Percentiles rank a stretch among this genome's conserved stretches.
Conservation (phyloP, 2,888 invertebrate species). For the Drosophila subquinaria region DNA sequence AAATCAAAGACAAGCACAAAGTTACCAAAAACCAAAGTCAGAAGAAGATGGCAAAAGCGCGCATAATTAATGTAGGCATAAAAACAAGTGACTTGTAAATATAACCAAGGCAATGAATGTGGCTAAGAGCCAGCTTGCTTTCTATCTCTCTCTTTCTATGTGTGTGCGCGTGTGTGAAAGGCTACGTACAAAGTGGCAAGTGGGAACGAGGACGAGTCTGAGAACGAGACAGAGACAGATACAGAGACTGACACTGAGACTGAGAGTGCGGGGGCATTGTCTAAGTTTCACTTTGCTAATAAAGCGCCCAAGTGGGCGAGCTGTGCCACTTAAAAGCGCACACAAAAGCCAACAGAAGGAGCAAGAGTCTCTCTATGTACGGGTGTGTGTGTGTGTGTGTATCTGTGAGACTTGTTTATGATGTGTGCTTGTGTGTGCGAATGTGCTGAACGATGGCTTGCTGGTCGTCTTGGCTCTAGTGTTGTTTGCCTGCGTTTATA, state of each 20-base stretch:
- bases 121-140: slow-evolving; percentile 41
- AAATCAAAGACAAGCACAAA: slow-evolving; percentile 73
- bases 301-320: slow-evolving; percentile 69
- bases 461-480: slow-evolving; percentile 19
- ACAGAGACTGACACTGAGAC: slow-evolving; percentile 18
- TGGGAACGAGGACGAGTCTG: slow-evolving; percentile 22
- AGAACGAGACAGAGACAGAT: slow-evolving; percentile 21
- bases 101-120: slow-evolving; percentile 72
- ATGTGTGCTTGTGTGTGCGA: slow-evolving; percentile 21
- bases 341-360: slow-evolving; percentile 47
- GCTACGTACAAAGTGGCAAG: slow-evolving; percentile 70
- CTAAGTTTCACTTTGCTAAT: slow-evolving; percentile 74
- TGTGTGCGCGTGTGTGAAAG: slow-evolving; percentile 48
- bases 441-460: slow-evolving; percentile 17
- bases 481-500: slow-evolving; percentile 73
- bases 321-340: slow-evolving; percentile 75
- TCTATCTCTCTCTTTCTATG: slow-evolving; percentile 10
- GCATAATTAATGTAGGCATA: slow-evolving; percentile 82
- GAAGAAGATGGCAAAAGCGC: slow-evolving; percentile 55
- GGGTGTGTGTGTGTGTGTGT: slow-evolving; percentile 11
- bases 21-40: slow-evolving; percentile 67
- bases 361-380: slow-evolving; percentile 1
- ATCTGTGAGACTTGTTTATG: slow-evolving; percentile 20
- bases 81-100: slow-evolving; percentile 83
- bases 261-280: slow-evolving; percentile 36